A percentile compares a stretch with the other conserved stretches of the same genome.
phyloP scores from a whole-genome alignment of 2,113 vertebrate genomes.

The Lepisosteus osseus region DNA sequence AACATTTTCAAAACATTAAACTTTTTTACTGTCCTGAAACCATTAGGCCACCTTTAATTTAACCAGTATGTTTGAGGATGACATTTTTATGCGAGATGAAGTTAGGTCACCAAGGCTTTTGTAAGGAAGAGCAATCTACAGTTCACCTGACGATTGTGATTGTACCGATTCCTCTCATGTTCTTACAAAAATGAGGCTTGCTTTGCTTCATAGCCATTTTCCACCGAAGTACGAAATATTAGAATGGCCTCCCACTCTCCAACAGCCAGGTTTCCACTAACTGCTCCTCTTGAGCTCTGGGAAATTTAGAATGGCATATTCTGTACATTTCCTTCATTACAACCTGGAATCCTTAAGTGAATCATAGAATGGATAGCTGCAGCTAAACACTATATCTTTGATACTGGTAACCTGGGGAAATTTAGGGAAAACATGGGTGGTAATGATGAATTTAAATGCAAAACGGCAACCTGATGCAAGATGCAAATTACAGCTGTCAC shows the following conservation, averaged over 20 bases:
- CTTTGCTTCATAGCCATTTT: slow-evolving; percentile 11
- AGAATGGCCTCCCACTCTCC: not conserved
- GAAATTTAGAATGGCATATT: not conserved
- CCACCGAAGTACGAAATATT: not conserved
- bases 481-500: slow-evolving; percentile 56
- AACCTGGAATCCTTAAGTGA: slow-evolving; percentile 27
- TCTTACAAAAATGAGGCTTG: not conserved
- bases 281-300: not conserved
- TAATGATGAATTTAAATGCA: slow-evolving; percentile 63
- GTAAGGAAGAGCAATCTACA: too few species aligned
- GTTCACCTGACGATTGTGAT: too few species aligned
- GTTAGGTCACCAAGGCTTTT: too few species aligned
- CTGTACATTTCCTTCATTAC: slow-evolving; percentile 15
- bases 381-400: slow-evolving; percentile 28
- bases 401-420: slow-evolving; percentile 50
- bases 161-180: too few species aligned
- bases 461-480: slow-evolving; percentile 44
- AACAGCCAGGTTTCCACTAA: not conserved
- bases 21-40: too few species aligned
- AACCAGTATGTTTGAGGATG: too few species aligned
- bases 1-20: too few species aligned
- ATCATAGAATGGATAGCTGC: slow-evolving; percentile 28
- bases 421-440: slow-evolving; percentile 43
- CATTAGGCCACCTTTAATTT: too few species aligned
- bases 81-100: too few species aligned